phyloP scores from a whole-genome alignment of 1,140 invertebrate genomes.

The Trigoniulus corallinus region DNA sequence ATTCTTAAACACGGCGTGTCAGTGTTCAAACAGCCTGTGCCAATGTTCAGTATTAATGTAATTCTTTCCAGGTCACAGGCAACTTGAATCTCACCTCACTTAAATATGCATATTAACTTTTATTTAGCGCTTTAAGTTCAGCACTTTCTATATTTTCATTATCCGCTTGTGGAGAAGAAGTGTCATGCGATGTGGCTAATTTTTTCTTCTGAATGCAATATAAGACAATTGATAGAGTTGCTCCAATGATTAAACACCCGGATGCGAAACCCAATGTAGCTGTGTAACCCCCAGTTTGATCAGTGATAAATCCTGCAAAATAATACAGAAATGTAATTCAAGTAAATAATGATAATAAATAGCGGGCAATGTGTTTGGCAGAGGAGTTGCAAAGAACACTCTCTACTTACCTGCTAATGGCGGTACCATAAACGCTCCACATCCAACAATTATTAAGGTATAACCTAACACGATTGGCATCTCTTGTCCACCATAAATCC shows the following conservation, averaged over 20 bases:
- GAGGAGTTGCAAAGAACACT: background rate
- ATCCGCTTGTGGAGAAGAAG: too few relatives aligned
- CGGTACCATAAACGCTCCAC: background rate
- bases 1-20: too few relatives aligned
- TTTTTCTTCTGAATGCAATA: background rate
- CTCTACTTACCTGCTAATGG: background rate
- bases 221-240: background rate
- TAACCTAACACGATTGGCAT: background rate
- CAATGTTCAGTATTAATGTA: too few relatives aligned
- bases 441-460: background rate
- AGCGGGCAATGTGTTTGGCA: background rate
- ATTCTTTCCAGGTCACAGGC: too few relatives aligned
- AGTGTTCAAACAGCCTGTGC: too few relatives aligned
- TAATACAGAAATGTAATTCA: background rate
- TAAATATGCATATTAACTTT: too few relatives aligned
- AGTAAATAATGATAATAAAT: background rate
- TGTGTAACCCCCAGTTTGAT: background rate
- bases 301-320: background rate
- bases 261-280: background rate
- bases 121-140: too few relatives aligned
- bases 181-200: too few relatives aligned
- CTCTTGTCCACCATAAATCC: background rate
- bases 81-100: too few relatives aligned
- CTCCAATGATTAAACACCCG: background rate
- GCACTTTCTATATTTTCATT: too few relatives aligned